Percentiles rank a stretch among this genome's conserved stretches.
Evolutionary conservation across 2,113 vertebrate species (phyloP).

Genomic region (Tapirus terrestris): DNA sequence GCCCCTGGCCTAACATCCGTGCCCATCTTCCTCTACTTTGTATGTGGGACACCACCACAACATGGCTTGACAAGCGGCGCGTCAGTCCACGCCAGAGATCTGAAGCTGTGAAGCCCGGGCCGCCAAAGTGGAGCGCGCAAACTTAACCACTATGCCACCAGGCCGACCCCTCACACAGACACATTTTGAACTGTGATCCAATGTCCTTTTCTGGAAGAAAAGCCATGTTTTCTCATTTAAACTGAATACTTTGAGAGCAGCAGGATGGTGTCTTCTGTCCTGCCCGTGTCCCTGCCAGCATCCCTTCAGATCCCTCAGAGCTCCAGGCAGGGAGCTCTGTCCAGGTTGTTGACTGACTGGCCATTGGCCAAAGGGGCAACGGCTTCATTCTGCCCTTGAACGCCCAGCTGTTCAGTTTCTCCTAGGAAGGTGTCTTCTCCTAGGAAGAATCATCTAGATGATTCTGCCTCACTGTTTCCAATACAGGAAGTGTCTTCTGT

Average conservation of each 20-base stretch:
- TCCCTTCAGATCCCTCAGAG: not conserved
- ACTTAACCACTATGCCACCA: no score
- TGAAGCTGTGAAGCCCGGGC: no score
- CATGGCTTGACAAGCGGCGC: no score
- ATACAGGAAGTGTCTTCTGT: not conserved
- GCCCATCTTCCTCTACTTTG: no score
- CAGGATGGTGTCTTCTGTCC: not conserved
- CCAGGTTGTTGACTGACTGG: not conserved
- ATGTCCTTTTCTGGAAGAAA: not conserved
- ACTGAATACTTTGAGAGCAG: not conserved
- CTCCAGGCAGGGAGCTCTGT: not conserved
- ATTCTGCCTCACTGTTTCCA: not conserved
- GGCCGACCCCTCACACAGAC: no score
- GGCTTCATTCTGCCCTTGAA: not conserved
- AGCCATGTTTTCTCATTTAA: not conserved
- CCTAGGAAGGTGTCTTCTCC: not conserved
- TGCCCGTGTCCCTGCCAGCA: fast-evolving
- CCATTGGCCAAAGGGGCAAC: not conserved
- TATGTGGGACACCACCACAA: no score
- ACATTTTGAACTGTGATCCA: not conserved
- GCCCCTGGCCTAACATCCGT: no score
- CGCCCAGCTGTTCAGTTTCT: not conserved
- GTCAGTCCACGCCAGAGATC: no score
- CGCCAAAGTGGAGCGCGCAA: no score
- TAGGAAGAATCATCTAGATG: not conserved